Percentiles rank a stretch among this genome's conserved stretches.
phyloP scores from a whole-genome alignment of 2,797 vertebrate species.

The Taenioides sp. region DNA sequence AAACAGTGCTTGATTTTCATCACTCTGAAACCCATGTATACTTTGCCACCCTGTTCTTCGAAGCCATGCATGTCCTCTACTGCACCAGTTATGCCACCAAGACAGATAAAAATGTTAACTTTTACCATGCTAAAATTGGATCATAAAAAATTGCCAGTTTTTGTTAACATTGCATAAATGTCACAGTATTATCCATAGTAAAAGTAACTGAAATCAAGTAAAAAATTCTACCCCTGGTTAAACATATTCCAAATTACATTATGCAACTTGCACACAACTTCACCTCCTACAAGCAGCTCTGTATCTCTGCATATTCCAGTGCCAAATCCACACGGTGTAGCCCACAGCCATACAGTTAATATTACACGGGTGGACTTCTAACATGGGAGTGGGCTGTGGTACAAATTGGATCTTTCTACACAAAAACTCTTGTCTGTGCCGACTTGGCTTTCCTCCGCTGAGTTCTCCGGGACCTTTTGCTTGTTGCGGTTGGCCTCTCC shows the following conservation, averaged over 20 bases:
- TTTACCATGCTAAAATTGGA: no score
- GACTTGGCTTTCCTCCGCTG: slow-evolving; percentile 32
- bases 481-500: slow-evolving; percentile 51
- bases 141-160: no score
- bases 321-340: slow-evolving; percentile 52
- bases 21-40: no score
- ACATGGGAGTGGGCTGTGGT: slow-evolving; percentile 55
- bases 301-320: slow-evolving; percentile 38
- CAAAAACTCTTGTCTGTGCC: slow-evolving; percentile 39
- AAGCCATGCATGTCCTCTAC: no score
- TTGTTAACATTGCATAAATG: no score
- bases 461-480: slow-evolving; percentile 51
- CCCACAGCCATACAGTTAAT: slow-evolving; percentile 43
- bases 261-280: slow-evolving; percentile 21
- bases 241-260: slow-evolving; percentile 38
- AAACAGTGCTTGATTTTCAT: no score
- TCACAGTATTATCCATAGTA: neutral
- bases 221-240: neutral
- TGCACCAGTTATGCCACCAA: no score
- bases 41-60: no score
- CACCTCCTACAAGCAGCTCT: slow-evolving; percentile 41
- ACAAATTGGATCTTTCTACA: slow-evolving; percentile 49
- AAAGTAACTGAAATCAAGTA: neutral
- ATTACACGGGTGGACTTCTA: slow-evolving; percentile 29
- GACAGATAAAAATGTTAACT: no score